These are phyloP conservation scores for Spongia lamella DNA, from an alignment of 37 sponge, comb jelly and placozoan species.

Conservation along the genomic window DNA sequence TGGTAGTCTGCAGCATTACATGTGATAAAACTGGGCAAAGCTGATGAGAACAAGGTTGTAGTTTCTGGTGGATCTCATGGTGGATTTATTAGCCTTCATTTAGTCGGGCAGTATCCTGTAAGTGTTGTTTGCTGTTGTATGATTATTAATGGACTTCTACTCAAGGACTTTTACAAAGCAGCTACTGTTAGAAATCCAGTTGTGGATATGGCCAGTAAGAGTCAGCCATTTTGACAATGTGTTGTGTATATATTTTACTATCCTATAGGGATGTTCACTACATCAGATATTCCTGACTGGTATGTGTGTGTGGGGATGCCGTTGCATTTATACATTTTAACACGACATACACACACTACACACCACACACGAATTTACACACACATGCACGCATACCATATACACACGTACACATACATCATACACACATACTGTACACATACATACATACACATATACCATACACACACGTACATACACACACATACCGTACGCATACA, in stretches of 20 bases:
- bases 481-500: no score
- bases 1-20: slow-evolving; percentile 55
- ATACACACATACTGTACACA: no score
- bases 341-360: not conserved
- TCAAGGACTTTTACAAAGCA: slow-evolving; percentile 86
- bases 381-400: not conserved
- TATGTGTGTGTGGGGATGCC: slow-evolving; percentile 14
- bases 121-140: slow-evolving; percentile 29
- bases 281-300: slow-evolving; percentile 95
- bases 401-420: not conserved
- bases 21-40: slow-evolving; percentile 45
- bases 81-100: slow-evolving; percentile 88
- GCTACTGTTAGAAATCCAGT: slow-evolving; percentile 89
- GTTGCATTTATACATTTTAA: not conserved
- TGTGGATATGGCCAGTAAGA: slow-evolving; percentile 68
- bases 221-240: not conserved
- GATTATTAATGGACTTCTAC: not conserved
- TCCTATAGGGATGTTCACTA: slow-evolving; percentile 50
- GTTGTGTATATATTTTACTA: not conserved
- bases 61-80: slow-evolving; percentile 97
- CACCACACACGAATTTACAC: no score
- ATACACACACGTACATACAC: no score
- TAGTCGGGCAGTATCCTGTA: slow-evolving; percentile 92
- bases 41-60: slow-evolving; percentile 61
- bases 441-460: no score